Evolutionary conservation across 2,797 vertebrate genomes (phyloP).

Genomic region (Sylvia borin): DNA sequence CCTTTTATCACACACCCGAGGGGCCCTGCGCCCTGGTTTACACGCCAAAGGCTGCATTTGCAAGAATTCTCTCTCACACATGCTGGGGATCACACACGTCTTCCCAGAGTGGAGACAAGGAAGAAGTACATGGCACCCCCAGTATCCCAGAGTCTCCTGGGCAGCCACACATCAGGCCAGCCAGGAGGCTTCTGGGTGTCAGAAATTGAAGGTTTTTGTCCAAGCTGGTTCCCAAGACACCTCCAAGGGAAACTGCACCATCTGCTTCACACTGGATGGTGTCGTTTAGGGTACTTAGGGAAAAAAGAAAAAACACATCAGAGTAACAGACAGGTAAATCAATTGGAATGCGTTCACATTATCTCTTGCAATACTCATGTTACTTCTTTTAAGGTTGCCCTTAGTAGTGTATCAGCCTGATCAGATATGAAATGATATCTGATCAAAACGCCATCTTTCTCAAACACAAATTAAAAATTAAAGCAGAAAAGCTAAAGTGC

Average conservation of each 20-base stretch:
- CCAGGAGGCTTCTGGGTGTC: background rate
- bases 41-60: rapidly evolving
- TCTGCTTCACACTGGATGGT: background rate
- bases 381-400: background rate
- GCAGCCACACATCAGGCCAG: background rate
- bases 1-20: rapidly evolving
- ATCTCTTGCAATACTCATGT: background rate
- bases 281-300: background rate
- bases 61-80: background rate
- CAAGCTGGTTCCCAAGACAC: background rate
- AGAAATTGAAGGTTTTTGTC: background rate
- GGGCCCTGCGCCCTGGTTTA: background rate
- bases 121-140: background rate
- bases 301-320: background rate
- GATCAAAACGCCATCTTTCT: background rate
- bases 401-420: background rate
- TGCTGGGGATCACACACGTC: rapidly evolving
- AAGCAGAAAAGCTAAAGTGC: background rate
- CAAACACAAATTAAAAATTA: background rate
- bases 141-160: rapidly evolving
- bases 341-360: background rate
- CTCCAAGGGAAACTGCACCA: background rate
- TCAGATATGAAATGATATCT: background rate
- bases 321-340: background rate
- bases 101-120: background rate